Conservation (phyloP, 2,113 vertebrate genomes). For the Plestiodon gilberti region DNA sequence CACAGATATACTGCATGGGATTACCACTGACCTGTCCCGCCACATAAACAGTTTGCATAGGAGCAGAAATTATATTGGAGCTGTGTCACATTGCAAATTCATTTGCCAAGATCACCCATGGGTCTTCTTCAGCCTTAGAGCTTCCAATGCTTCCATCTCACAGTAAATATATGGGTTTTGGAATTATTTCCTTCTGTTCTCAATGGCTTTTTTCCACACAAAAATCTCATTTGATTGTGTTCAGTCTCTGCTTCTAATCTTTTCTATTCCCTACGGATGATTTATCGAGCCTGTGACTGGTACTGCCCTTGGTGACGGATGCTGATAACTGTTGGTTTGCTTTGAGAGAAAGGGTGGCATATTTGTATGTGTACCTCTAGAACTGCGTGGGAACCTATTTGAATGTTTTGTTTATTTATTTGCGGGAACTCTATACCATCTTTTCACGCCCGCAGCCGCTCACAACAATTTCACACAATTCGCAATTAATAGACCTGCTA, state of each 20-base stretch:
- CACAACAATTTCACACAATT: conserved; percentile 1
- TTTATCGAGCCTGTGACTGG: conserved; percentile 22
- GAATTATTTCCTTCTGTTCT: conserved; percentile 23
- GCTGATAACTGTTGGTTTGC: conserved; percentile 59
- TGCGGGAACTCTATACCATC: background rate
- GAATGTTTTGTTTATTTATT: background rate
- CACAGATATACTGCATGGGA: background rate
- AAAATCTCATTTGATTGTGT: conserved; percentile 44
- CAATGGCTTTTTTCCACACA: conserved; percentile 32
- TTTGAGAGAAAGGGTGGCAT: conserved; percentile 33
- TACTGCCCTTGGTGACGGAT: conserved; percentile 49
- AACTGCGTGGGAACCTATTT: background rate
- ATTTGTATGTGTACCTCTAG: background rate
- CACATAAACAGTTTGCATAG: background rate
- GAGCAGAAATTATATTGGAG: background rate
- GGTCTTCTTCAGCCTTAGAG: background rate
- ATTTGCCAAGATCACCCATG: background rate
- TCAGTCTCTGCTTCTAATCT: conserved; percentile 40
- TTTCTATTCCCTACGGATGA: conserved; percentile 7
- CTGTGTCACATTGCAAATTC: background rate
- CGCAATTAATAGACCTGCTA: background rate
- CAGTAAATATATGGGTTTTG: background rate
- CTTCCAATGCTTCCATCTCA: background rate
- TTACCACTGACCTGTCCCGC: background rate
- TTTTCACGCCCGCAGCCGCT: background rate